Evolutionary conservation across 2,797 vertebrate species (phyloP), one percentile per base, ranked within the genome.

Genomic region (Eospalax fontanierii): DNA sequence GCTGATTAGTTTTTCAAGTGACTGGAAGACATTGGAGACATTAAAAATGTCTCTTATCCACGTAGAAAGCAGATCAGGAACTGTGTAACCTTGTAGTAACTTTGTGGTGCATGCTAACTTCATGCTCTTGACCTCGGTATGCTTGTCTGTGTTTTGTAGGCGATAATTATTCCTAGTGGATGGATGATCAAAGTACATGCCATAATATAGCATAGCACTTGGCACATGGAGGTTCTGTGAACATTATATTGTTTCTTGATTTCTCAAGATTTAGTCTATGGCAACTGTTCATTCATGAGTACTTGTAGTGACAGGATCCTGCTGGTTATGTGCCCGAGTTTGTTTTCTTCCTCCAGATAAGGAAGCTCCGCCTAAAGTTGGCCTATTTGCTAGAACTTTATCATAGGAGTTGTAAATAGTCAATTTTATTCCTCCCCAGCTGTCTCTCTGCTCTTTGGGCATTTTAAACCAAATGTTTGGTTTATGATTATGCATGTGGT

Each of bases 191-290:
- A 78, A 10, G 35, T 76, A 83, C 89, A 66, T 50, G 46, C 46
- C 68, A 3, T 50, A 71, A 78, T 78, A 66, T 74, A 73, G 70
- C n/a, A 33, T n/a, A 68, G 38, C 81, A 4, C 22, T 89, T 88
- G 24, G 2, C 9, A 75, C 50, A 81, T 68, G 33, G 8, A n/a
- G 18, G 30, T 22, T 85, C 18, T 80, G 0, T 73, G 85, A 92
- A 61, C 26, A 68, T 80, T 83, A 71, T 87, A 16, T 24, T 86
- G 18, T 85, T 76, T 4, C 15, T 86, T 54, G 21, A 82, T 86
- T 95, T 78, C 38, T 95, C 22, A 54, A 88, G 92, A 59, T 90
- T 71, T 85, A 66, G 30, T n/a, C 19, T 78, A 59, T 73, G 73
- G 24, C 3, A 30, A 0, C 38, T 82, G 15, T 14, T 87, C 33